Conservation (phyloP, 1,140 invertebrate species). For the Aphis craccivora region DNA sequence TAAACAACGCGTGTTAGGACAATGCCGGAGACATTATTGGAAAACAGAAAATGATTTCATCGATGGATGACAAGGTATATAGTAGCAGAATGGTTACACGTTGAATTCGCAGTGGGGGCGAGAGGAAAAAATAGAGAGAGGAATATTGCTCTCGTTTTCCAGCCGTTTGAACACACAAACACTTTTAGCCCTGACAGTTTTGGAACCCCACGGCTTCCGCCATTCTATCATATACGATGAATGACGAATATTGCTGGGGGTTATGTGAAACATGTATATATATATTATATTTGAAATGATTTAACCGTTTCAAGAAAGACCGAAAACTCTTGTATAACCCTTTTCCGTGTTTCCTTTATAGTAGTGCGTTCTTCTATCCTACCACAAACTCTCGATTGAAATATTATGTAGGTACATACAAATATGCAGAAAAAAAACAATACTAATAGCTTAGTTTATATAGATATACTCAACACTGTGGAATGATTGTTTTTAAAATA, state of each 20-base stretch:
- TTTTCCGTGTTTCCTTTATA: background rate
- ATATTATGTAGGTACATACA: too few species aligned
- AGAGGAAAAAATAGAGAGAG: background rate
- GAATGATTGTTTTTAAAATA: background rate
- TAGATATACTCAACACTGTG: background rate
- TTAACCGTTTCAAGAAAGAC: background rate
- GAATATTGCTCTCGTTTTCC: conserved; percentile 49
- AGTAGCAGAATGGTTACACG: background rate
- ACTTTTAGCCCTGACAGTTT: conserved; percentile 52
- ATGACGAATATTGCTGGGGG: background rate
- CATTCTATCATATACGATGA: background rate
- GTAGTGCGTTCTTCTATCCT: background rate
- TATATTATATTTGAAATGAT: background rate
- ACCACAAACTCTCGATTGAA: background rate
- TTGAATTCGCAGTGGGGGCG: background rate
- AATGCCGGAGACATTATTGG: conserved; percentile 6
- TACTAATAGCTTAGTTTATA: background rate
- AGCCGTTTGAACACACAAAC: conserved; percentile 53
- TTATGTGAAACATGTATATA: background rate
- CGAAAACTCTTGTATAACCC: background rate
- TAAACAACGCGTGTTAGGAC: background rate
- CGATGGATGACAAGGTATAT: background rate
- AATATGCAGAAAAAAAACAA: background rate
- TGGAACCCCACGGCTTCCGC: background rate
- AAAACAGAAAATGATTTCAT: conserved; percentile 44